Percentiles rank a stretch among this genome's conserved stretches.
Conservation (phyloP, 1,140 invertebrate genomes). For the Condylostylus longicornis region DNA sequence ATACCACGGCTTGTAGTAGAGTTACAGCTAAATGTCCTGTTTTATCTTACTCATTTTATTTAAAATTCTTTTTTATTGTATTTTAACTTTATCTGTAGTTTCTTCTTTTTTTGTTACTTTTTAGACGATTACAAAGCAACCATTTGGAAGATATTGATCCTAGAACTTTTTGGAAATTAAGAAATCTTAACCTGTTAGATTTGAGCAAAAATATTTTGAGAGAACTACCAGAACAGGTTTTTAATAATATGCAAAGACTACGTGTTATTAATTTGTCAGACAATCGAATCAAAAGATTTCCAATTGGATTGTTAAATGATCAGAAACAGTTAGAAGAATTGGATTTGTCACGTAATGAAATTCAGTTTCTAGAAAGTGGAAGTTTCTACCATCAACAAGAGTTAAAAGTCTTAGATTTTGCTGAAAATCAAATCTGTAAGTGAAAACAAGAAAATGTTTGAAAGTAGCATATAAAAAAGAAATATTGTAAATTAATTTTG, state of each 20-base stretch:
- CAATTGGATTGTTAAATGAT: slow-evolving; percentile 33
- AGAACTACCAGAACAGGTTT: slow-evolving; percentile 42
- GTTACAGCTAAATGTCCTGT: too few species aligned
- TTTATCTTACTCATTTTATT: too few species aligned
- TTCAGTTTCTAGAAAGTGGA: slow-evolving; percentile 37
- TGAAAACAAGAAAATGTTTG: too few species aligned
- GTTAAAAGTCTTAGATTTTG: slow-evolving; percentile 41
- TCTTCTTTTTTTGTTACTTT: too few species aligned
- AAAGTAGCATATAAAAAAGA: too few species aligned
- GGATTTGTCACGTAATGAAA: slow-evolving; percentile 44
- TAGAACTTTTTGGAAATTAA: slow-evolving; percentile 46
- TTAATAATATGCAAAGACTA: slow-evolving; percentile 45
- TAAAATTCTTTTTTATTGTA: too few species aligned
- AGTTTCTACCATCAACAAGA: slow-evolving; percentile 40
- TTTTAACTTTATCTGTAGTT: too few species aligned
- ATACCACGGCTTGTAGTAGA: too few species aligned
- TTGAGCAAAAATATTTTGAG: slow-evolving; percentile 55
- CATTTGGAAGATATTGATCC: slow-evolving; percentile 48
- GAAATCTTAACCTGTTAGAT: slow-evolving; percentile 53
- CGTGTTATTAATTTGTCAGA: slow-evolving; percentile 54
- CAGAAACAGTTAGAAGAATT: slow-evolving; percentile 38
- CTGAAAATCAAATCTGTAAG: slow-evolving; percentile 37
- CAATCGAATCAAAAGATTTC: slow-evolving; percentile 46
- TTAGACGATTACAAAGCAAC: slow-evolving; percentile 57
- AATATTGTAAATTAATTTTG: too few species aligned